These are phyloP conservation scores for Hipparchia sbordonii DNA, from an alignment of 2,888 invertebrate genomes.

Conservation along the genomic window DNA sequence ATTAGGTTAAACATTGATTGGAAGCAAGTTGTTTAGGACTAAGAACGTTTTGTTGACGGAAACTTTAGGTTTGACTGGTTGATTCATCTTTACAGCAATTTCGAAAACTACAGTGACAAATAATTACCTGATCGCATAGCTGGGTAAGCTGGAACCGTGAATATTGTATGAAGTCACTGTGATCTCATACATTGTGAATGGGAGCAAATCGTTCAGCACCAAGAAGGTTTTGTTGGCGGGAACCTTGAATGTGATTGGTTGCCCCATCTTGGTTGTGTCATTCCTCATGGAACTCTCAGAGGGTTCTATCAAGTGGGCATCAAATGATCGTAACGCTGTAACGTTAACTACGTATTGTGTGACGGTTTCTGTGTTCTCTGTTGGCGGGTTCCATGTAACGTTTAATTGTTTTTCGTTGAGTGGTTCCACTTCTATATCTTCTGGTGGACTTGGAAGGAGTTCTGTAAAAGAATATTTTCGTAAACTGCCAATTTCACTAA, in stretches of 20 bases:
- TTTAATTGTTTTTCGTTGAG: slow-evolving; percentile 88
- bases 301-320: slow-evolving; percentile 80
- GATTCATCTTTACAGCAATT: background rate
- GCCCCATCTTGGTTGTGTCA: slow-evolving; percentile 50
- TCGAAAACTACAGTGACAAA: background rate
- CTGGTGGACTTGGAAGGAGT: slow-evolving; percentile 89
- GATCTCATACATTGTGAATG: slow-evolving; percentile 93
- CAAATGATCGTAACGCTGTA: slow-evolving; percentile 87
- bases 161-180: slow-evolving; percentile 88
- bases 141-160: slow-evolving; percentile 90
- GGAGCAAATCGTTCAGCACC: slow-evolving; percentile 84
- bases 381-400: slow-evolving; percentile 87
- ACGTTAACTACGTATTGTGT: slow-evolving; percentile 88
- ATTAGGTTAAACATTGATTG: too few species aligned
- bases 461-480: slow-evolving; percentile 68
- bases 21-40: too few species aligned
- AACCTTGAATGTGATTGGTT: slow-evolving; percentile 79
- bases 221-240: slow-evolving; percentile 83
- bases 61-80: background rate
- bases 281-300: slow-evolving; percentile 69
- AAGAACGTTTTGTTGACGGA: too few species aligned
- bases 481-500: background rate
- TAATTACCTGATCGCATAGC: slow-evolving; percentile 85
- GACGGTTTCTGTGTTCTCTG: slow-evolving; percentile 85
- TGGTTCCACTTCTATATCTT: slow-evolving; percentile 87